Evolutionary conservation across 1,140 invertebrate species (phyloP).

Genomic region (Hyles vespertilio): DNA sequence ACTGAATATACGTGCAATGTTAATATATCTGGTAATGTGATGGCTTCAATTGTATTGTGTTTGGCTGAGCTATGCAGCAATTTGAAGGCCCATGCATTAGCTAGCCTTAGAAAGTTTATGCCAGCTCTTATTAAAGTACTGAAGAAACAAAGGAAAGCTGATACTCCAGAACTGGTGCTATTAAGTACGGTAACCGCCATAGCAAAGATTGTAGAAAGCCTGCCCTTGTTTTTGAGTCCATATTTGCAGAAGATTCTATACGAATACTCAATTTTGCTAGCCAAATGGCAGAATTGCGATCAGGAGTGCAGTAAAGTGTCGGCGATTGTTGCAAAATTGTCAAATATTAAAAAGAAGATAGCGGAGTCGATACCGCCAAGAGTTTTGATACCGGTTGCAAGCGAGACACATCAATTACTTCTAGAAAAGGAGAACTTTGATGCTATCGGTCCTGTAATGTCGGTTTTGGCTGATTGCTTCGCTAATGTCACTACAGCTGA

Average conservation of each 20-base stretch:
- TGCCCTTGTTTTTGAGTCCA: slow-evolving; percentile 88
- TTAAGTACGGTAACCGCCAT: slow-evolving; percentile 82
- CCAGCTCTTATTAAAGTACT: slow-evolving; percentile 83
- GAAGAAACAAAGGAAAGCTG: slow-evolving; percentile 65
- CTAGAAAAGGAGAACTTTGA: slow-evolving; percentile 77
- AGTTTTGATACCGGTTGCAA: slow-evolving; percentile 85
- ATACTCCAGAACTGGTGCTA: slow-evolving; percentile 73
- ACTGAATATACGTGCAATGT: slow-evolving; percentile 78
- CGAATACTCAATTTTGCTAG: slow-evolving; percentile 78
- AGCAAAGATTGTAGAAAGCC: slow-evolving; percentile 87
- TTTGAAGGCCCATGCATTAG: slow-evolving; percentile 84
- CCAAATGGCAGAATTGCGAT: slow-evolving; percentile 66
- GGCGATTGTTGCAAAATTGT: slow-evolving; percentile 77
- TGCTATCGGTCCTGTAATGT: slow-evolving; percentile 83
- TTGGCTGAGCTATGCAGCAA: slow-evolving; percentile 86
- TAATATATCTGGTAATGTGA: slow-evolving; percentile 80
- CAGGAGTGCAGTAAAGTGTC: slow-evolving; percentile 74
- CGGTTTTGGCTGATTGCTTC: slow-evolving; percentile 84
- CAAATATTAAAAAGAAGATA: slow-evolving; percentile 81
- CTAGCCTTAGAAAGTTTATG: slow-evolving; percentile 85
- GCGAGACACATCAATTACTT: slow-evolving; percentile 80
- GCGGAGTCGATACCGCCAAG: slow-evolving; percentile 82
- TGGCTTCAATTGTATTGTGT: slow-evolving; percentile 86
- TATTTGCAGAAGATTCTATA: slow-evolving; percentile 87
- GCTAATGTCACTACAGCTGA: slow-evolving; percentile 77